Base-by-base conservation (phyloP, 2,113 vertebrate species). In the Phaethon lepturus region DNA sequence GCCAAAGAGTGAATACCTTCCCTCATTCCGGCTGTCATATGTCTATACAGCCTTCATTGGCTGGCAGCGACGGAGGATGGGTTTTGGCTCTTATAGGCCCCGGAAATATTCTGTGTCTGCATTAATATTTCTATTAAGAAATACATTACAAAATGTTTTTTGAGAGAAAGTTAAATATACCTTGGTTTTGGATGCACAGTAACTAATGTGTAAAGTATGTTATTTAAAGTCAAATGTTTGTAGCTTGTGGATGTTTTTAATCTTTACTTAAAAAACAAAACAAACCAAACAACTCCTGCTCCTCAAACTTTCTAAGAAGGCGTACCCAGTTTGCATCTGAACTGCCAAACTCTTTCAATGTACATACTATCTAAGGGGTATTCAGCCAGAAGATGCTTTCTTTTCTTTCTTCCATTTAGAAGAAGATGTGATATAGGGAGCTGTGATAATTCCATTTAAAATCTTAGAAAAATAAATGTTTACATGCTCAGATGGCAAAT, bases 1-100 rank as follows among this genome's bases (percentile, higher is more conserved):
- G 96, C 94, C 94, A 95, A 88, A 79, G 81, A 86, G 33, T 0
- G 6, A 95, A 96, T 94, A 92, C 82, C 66, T 71, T 90, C 82
- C 58, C 22, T 84, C 60, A 82, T 95, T 97, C 84, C 52, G 93
- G 42, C 76, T 95, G 88, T 95, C 86, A 72, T 74, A 18, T 74
- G 60, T 92, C 95, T 81, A 29, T 86, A 42, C 17, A 81, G 56
- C 44, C 64, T 81, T 93, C 33, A 56, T n/a, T 92, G 91, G 82
- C 83, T 89, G 80, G 72, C 69, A 90, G 62, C 17, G 6, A 35
- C 19, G 22, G 16, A 88, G 58, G 74, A 84, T 93, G 86, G 68
- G 38, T 87, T 91, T 96, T 96, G 93, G 88, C 88, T 85, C 35
- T 59, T 33, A 7, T 64, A 49, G 66, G 52, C 33, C 60, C 33